Base-by-base conservation (phyloP, 2,888 invertebrate genomes). In the Apotomis betuletana region DNA sequence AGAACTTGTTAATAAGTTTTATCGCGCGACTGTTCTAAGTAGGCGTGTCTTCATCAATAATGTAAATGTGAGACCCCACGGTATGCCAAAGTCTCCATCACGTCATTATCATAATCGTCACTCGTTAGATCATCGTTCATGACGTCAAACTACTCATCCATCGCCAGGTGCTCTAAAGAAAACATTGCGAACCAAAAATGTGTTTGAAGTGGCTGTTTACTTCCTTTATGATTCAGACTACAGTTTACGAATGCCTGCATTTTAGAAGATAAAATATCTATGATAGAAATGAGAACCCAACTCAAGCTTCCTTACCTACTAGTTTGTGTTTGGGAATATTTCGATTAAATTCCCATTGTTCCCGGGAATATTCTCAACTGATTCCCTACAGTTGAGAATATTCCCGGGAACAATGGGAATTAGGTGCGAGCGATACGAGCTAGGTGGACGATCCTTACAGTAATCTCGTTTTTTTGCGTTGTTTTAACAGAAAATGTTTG, bases 151-250 rank as follows among this genome's bases (percentile, higher is more conserved):
- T 49, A 49, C 36, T 61, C 68, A 74, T 70, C 70, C 60, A 63
- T 59, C 74, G 80, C 86, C 91, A 91, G 89, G 90, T 90, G 90
- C 82, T 79, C 75, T 76, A 83, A 85, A 76, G 79, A 81, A 76
- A 83, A 82, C 83, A 84, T 36, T 46, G 3, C 41, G 49, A 52
- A 52, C 58, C 63, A 44, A 67, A 67, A 67, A 62, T 67, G 62
- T 52, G 44, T 67, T 61, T 62, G 13, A 15, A 67, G 41, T 65
- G 36, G 38, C n/a, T 67, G 55, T 55, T 51, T 49, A 41, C 9
- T 57, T 36, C 10, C 8, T 60, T 54, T 5, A 60, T 51, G 49
- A 67, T 38, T 36, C 4, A 36, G 55, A 55, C 8, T 57, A 13
- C 27, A 41, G 41, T 6, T 41, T 41, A 6, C 1, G 44, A 57